Conservation (phyloP, 1,140 invertebrate genomes). For the Zaprionus ghesquierei region DNA sequence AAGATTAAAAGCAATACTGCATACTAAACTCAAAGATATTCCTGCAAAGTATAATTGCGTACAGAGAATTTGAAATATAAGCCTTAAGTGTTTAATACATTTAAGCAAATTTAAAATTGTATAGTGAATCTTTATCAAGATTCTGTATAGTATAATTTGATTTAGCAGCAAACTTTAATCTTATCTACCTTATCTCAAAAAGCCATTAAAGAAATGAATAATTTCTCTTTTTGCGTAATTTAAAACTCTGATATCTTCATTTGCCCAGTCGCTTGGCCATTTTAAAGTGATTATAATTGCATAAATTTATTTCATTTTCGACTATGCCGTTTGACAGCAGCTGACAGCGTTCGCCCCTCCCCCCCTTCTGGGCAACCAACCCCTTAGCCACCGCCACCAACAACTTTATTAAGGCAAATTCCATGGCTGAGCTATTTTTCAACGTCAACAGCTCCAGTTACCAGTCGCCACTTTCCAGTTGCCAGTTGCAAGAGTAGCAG, state of each 20-base stretch:
- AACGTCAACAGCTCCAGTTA: conserved; percentile 24
- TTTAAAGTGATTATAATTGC: not conserved
- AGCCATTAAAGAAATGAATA: not conserved
- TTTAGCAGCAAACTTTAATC: no score
- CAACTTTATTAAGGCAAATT: conserved; percentile 24
- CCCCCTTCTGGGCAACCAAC: no score
- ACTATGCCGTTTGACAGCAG: not conserved
- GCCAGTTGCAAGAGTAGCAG: not conserved
- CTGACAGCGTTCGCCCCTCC: not conserved
- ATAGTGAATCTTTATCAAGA: no score
- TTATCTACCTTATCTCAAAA: not conserved
- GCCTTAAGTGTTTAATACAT: no score
- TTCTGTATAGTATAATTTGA: no score
- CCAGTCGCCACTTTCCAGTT: not conserved
- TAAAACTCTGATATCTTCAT: not conserved
- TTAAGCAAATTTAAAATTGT: no score
- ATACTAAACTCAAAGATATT: not conserved
- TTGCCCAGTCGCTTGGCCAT: not conserved
- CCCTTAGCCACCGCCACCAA: not conserved
- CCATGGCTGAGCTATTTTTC: conserved; percentile 21
- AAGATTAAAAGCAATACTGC: no score
- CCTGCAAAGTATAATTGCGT: not conserved
- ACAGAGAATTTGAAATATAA: not conserved
- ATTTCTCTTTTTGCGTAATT: not conserved
- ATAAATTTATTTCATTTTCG: conserved; percentile 1